phyloP scores from a whole-genome alignment of 2,113 vertebrate genomes.

The Atractosteus spatula region DNA sequence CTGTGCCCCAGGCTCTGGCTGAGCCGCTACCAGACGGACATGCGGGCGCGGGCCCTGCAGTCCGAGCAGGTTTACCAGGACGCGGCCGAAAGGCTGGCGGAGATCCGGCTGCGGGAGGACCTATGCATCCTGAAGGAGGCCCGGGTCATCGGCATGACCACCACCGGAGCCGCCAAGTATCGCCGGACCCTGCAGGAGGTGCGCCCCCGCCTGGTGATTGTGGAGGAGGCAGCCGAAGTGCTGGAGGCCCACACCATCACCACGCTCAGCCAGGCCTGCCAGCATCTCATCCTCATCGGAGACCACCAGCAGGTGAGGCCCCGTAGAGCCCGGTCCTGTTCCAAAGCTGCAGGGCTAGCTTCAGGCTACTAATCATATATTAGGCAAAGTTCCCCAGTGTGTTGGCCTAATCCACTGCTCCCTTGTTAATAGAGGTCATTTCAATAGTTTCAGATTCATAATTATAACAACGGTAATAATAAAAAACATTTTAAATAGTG shows the following conservation, averaged over 20 bases:
- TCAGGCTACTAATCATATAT: too few relatives aligned
- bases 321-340: too few relatives aligned
- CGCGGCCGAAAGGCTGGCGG: constrained; percentile 72
- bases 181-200: constrained; percentile 77
- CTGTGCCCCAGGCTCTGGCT: constrained; percentile 74
- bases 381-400: too few relatives aligned
- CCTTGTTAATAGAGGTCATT: too few relatives aligned
- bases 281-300: constrained; percentile 94
- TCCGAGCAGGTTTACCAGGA: constrained; percentile 70
- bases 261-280: constrained; percentile 79
- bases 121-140: constrained; percentile 71
- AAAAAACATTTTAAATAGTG: too few relatives aligned
- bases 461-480: too few relatives aligned
- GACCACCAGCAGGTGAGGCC: constrained; percentile 89
- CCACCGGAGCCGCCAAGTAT: constrained; percentile 92
- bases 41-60: constrained; percentile 52
- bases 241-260: constrained; percentile 92
- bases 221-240: constrained; percentile 94
- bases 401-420: too few relatives aligned
- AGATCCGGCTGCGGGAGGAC: constrained; percentile 74
- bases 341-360: background rate
- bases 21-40: constrained; percentile 64
- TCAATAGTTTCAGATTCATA: too few relatives aligned
- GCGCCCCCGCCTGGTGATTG: constrained; percentile 75
- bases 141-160: constrained; percentile 90